phyloP scores from a whole-genome alignment of 1,140 invertebrate genomes.

The Neodiprion virginianus region DNA sequence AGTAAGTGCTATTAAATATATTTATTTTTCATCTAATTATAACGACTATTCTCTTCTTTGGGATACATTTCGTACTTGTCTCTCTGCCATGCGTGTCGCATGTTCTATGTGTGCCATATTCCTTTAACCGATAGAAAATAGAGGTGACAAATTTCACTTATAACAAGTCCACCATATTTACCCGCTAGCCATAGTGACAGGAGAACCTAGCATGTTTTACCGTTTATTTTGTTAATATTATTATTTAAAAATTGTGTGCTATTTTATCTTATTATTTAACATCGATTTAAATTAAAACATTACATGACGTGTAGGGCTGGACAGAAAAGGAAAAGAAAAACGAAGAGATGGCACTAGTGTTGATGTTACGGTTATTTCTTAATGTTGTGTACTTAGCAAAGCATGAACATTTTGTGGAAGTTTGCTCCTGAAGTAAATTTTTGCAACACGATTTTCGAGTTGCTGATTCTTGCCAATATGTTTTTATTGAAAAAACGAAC shows the following conservation, averaged over 20 bases:
- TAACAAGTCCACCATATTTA: slow-evolving; percentile 27
- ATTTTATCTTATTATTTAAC: slow-evolving; percentile 1
- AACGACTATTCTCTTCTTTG: slow-evolving; percentile 55
- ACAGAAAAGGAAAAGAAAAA: background rate
- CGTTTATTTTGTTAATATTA: slow-evolving; percentile 28
- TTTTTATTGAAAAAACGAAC: too few species aligned
- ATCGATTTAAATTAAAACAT: background rate
- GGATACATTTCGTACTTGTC: slow-evolving; percentile 57
- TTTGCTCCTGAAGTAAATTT: too few species aligned
- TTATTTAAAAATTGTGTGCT: slow-evolving; percentile 10
- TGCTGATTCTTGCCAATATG: too few species aligned
- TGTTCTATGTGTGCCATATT: slow-evolving; percentile 58
- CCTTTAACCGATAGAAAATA: slow-evolving; percentile 33
- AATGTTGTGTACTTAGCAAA: background rate
- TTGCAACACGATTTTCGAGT: too few species aligned
- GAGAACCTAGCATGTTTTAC: slow-evolving; percentile 57
- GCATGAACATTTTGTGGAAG: background rate
- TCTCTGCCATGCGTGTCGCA: slow-evolving; percentile 62
- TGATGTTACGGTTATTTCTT: background rate
- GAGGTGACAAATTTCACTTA: slow-evolving; percentile 15
- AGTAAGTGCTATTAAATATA: slow-evolving; percentile 52
- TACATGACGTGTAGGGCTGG: slow-evolving; percentile 1
- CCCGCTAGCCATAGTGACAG: slow-evolving; percentile 62
- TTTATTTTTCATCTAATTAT: slow-evolving; percentile 10
- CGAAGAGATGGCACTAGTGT: background rate